Base-by-base conservation (phyloP, 1,140 invertebrate species). In the Pantala flavescens region DNA sequence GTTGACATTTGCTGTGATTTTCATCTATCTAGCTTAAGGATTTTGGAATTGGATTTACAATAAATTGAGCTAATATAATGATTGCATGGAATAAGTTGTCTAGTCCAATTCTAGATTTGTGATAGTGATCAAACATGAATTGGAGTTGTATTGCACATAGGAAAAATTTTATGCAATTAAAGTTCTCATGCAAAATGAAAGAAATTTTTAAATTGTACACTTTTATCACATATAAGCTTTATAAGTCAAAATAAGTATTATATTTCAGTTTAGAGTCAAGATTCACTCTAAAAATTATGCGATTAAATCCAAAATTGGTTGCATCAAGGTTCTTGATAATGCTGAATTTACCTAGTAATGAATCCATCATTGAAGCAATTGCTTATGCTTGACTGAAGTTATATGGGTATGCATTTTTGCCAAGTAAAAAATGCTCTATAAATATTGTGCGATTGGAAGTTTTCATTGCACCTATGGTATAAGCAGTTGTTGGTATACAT, bases 191-290 rank as follows among this genome's bases (percentile, higher is more conserved):
- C 49, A 63, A 63, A 63, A 63, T 63, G 49, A 63, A 63, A 16
- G 49, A 63, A 63, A 63, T 63, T 63, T 63, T 63, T 63, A 63
- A 63, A 63, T 63, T 63, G 49, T 63, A 63, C 49, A 63, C 49
- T 63, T 63, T 63, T 63, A 63, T 63, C 49, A 63, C 49, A 63
- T 63, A 16, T 63, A 63, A 63, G 49, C 49, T 63, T 63, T 63
- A 19, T 19, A 63, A 63, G 49, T 63, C 49, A 63, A 63, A 63
- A 63, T 63, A 63, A 19, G 49, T 63, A 63, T 63, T 63, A 63
- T 12, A 63, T 63, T 63, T 63, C 49, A 63, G 14, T 63, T 63
- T 63, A 63, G 49, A 63, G 49, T 63, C 12, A 12, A 21, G 14
- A 63, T 63, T 63, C 49, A 63, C 49, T 63, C 49, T 63, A 63